Percentiles rank a stretch among this genome's conserved stretches.
Evolutionary conservation across 2,797 vertebrate species (phyloP).

Genomic region (Pelodytes ibericus): DNA sequence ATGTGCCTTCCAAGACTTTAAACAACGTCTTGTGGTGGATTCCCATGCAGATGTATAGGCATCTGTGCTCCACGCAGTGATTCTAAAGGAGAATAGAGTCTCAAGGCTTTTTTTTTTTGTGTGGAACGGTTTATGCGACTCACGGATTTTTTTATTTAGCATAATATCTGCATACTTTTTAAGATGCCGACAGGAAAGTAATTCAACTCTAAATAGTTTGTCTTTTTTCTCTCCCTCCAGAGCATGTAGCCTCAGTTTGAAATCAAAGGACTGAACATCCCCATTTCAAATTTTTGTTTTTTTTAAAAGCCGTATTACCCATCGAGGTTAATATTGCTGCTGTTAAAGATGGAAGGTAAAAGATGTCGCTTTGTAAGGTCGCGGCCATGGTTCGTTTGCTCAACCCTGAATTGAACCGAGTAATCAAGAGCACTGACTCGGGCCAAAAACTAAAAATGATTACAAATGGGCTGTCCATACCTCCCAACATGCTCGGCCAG

Average conservation of each 20-base stretch:
- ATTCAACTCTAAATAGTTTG: slow-evolving; percentile 57
- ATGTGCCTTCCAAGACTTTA: slow-evolving; percentile 60
- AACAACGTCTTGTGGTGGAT: slow-evolving; percentile 54
- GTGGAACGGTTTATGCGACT: slow-evolving; percentile 30
- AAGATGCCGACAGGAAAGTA: slow-evolving; percentile 54
- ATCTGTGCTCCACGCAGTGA: slow-evolving; percentile 54
- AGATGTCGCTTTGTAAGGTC: slow-evolving; percentile 47
- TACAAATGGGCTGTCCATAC: too few relatives aligned
- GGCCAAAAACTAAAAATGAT: too few relatives aligned
- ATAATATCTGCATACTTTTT: slow-evolving; percentile 54
- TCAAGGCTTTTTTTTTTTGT: slow-evolving; percentile 57
- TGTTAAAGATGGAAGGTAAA: slow-evolving; percentile 21
- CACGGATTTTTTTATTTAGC: slow-evolving; percentile 51
- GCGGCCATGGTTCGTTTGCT: too few relatives aligned
- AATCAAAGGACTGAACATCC: slow-evolving; percentile 54
- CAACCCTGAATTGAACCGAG: too few relatives aligned
- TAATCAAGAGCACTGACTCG: too few relatives aligned
- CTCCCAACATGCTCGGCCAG: too few relatives aligned
- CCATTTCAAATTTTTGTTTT: slow-evolving; percentile 34
- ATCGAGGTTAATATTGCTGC: too few relatives aligned
- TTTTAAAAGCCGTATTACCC: slow-evolving; percentile 58
- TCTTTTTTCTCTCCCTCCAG: slow-evolving; percentile 20
- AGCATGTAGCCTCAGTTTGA: slow-evolving; percentile 38
- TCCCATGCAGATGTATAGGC: slow-evolving; percentile 60
- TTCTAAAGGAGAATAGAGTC: slow-evolving; percentile 42